Conservation (phyloP, 2,113 vertebrate species). For the Chaetura pelagica region DNA sequence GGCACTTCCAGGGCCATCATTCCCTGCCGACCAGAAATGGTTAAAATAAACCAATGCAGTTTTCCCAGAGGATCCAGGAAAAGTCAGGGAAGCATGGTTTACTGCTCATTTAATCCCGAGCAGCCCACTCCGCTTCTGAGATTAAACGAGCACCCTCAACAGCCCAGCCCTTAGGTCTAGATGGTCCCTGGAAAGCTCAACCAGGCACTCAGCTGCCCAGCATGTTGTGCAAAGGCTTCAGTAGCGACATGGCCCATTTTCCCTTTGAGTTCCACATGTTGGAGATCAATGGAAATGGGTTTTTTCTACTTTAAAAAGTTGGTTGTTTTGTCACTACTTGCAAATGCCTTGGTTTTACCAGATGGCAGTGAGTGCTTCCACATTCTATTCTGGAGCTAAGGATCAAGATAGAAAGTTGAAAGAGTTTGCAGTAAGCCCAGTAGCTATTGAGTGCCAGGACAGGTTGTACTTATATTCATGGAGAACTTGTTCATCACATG, state of each 20-base stretch:
- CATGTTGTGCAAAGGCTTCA: background rate
- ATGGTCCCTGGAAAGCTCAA: background rate
- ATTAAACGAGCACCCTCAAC: background rate
- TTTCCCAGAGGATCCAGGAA: background rate
- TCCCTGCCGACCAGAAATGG: background rate
- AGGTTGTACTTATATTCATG: background rate
- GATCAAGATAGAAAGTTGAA: background rate
- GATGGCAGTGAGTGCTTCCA: background rate
- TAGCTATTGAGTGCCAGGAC: background rate
- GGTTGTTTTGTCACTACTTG: background rate
- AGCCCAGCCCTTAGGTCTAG: background rate
- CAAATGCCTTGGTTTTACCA: background rate
- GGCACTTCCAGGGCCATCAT: background rate
- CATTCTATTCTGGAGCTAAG: background rate
- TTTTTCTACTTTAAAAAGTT: background rate
- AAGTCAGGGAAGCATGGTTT: background rate
- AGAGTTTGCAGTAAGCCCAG: background rate
- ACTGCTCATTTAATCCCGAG: background rate
- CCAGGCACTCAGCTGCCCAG: accelerated
- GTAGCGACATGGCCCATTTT: background rate
- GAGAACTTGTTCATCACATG: background rate
- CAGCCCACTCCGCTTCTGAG: background rate
- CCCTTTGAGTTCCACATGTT: background rate
- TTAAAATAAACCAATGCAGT: background rate
- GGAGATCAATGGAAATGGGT: background rate